These are phyloP conservation scores for Podotricha telesiphe DNA, from an alignment of 2,888 invertebrate species.

Conservation along the genomic window DNA sequence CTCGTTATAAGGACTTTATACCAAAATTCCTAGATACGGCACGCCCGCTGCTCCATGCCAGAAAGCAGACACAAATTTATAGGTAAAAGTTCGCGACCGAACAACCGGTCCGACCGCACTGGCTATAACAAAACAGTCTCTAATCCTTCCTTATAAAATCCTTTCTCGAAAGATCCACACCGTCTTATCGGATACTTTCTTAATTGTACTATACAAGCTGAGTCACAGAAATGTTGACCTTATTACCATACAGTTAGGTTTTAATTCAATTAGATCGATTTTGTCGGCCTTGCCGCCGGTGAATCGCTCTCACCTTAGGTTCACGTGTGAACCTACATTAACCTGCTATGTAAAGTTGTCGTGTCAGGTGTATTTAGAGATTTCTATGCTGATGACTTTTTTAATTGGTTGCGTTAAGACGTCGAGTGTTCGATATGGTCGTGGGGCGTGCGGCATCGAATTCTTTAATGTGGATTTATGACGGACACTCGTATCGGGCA, in stretches of 20 bases:
- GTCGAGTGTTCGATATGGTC: slow-evolving; percentile 60
- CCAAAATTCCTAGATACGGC: slow-evolving; percentile 71
- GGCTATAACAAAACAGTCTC: slow-evolving; percentile 58
- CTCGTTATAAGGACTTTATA: slow-evolving; percentile 48
- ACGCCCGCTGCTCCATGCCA: slow-evolving; percentile 67
- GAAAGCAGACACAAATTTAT: slow-evolving; percentile 82
- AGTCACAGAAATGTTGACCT: slow-evolving; percentile 72
- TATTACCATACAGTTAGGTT: slow-evolving; percentile 64
- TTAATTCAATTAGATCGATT: slow-evolving; percentile 64
- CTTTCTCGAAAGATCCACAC: slow-evolving; percentile 55
- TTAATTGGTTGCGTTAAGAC: slow-evolving; percentile 67
- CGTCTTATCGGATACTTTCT: slow-evolving; percentile 81
- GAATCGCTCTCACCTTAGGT: slow-evolving; percentile 80
- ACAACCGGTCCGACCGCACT: slow-evolving; percentile 67
- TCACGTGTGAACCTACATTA: slow-evolving; percentile 82
- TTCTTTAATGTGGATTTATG: slow-evolving; percentile 74
- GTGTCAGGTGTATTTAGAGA: slow-evolving; percentile 63
- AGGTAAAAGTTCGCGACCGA: slow-evolving; percentile 84
- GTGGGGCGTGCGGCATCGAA: slow-evolving; percentile 73
- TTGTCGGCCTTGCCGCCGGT: slow-evolving; percentile 80
- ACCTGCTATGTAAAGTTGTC: slow-evolving; percentile 72
- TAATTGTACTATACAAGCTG: slow-evolving; percentile 72
- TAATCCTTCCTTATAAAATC: slow-evolving; percentile 59
- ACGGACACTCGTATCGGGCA: slow-evolving; percentile 62
- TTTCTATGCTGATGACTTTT: slow-evolving; percentile 60